Evolutionary conservation across 2,888 invertebrate genomes (phyloP).

Genomic region (Macropis europaea): DNA sequence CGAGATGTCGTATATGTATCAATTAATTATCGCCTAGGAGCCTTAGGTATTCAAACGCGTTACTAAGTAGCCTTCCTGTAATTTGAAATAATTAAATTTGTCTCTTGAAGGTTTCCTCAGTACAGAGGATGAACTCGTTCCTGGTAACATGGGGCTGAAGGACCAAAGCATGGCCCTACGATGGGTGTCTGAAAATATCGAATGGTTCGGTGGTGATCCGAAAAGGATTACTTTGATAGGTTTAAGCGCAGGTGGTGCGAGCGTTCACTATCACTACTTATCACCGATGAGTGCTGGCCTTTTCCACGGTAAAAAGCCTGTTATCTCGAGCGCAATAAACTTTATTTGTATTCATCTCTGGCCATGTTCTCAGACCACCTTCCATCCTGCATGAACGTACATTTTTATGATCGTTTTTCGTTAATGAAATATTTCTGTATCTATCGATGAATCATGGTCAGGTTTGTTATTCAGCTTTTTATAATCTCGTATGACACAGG

Average conservation of each 20-base stretch:
- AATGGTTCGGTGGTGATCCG: constrained; percentile 87
- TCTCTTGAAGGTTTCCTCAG: constrained; percentile 85
- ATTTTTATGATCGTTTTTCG: neutral
- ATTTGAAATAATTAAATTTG: neutral
- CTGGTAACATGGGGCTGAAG: constrained; percentile 88
- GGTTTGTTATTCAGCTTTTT: too few species aligned
- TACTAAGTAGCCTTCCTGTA: neutral
- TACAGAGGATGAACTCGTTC: constrained; percentile 85
- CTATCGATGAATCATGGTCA: too few species aligned
- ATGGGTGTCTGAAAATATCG: constrained; percentile 87
- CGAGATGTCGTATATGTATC: constrained; percentile 85
- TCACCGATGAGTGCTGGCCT: constrained; percentile 81
- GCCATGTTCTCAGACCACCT: neutral
- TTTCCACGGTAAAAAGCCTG: constrained; percentile 19
- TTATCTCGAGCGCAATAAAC: neutral
- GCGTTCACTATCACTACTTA: constrained; percentile 87
- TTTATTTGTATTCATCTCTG: neutral
- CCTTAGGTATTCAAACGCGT: constrained; percentile 81
- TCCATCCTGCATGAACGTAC: neutral
- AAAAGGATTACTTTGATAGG: constrained; percentile 86
- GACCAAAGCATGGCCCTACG: constrained; percentile 87
- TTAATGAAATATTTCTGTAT: neutral
- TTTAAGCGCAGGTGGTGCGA: constrained; percentile 88
- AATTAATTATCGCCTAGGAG: constrained; percentile 87
- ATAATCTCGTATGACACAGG: constrained; percentile 68